Evolutionary conservation across 2,888 invertebrate genomes (phyloP).

Genomic region (Ophonus ardosiacus): DNA sequence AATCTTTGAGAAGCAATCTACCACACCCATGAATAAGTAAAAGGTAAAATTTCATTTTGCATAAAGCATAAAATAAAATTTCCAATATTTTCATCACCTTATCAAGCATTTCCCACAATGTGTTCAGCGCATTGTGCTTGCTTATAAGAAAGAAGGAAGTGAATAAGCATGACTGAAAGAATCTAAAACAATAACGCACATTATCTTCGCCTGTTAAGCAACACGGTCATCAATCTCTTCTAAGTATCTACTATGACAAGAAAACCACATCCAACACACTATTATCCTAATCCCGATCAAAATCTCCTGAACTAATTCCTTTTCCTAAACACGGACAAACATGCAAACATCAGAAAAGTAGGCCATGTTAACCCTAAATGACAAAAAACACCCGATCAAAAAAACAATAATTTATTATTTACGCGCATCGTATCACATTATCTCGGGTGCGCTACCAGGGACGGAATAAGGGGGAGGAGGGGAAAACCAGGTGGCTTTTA

Average conservation of each 20-base stretch:
- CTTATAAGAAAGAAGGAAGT: not conserved
- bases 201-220: not conserved
- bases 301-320: conserved; percentile 64
- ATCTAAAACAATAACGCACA: not conserved
- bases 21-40: too few relatives aligned
- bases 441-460: conserved; percentile 23
- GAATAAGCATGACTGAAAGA: not conserved
- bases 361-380: conserved; percentile 59
- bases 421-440: conserved; percentile 44
- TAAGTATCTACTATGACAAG: conserved; percentile 35
- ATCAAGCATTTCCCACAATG: not conserved
- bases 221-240: conserved; percentile 1
- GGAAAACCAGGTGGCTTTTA: conserved; percentile 38
- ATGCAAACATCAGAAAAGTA: conserved; percentile 66
- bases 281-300: conserved; percentile 51
- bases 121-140: not conserved
- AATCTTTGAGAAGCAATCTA: too few relatives aligned
- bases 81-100: not conserved
- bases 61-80: not conserved
- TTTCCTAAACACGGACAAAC: conserved; percentile 66
- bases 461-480: conserved; percentile 7
- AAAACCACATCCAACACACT: conserved; percentile 2
- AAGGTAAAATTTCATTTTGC: too few relatives aligned
- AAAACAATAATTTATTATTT: conserved; percentile 48
- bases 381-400: conserved; percentile 65